phyloP scores from a whole-genome alignment of 2,113 vertebrate genomes.

The Gopherus flavomarginatus region DNA sequence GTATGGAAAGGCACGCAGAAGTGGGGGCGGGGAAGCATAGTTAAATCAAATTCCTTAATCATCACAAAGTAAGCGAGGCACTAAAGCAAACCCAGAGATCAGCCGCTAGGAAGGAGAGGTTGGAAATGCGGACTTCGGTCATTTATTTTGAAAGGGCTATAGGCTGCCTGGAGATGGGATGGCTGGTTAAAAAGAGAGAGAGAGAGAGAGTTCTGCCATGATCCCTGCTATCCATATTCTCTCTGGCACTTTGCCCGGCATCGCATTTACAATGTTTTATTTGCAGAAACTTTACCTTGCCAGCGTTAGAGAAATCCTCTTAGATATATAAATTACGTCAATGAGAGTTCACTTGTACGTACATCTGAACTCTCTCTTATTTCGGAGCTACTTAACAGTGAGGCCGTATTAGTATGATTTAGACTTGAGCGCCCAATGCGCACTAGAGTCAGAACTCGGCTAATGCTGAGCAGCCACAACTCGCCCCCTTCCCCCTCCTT shows the following conservation, averaged over 20 bases:
- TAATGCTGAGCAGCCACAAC: neutral
- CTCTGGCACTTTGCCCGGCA: conserved; percentile 74
- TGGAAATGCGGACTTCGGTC: conserved; percentile 64
- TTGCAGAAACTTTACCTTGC: conserved; percentile 79
- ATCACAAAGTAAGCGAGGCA: conserved; percentile 51
- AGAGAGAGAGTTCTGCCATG: conserved; percentile 42
- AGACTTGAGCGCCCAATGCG: conserved; percentile 43
- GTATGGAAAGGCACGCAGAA: neutral
- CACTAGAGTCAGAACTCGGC: conserved; percentile 32
- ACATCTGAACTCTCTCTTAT: conserved; percentile 68
- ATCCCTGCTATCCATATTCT: conserved; percentile 75
- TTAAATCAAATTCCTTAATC: neutral
- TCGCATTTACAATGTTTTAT: conserved; percentile 80
- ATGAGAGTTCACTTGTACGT: conserved; percentile 74
- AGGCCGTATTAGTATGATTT: conserved; percentile 71
- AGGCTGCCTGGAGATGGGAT: conserved; percentile 69
- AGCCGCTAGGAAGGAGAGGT: conserved; percentile 64
- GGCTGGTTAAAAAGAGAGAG: conserved; percentile 46
- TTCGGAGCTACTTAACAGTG: conserved; percentile 65
- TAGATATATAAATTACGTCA: conserved; percentile 80
- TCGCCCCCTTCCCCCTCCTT: neutral
- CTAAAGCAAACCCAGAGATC: conserved; percentile 42
- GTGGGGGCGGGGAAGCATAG: neutral
- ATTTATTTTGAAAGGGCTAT: conserved; percentile 67
- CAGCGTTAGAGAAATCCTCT: conserved; percentile 77